Evolutionary conservation across 2,888 invertebrate genomes (phyloP).

Genomic region (Drosophila kambysellisi): DNA sequence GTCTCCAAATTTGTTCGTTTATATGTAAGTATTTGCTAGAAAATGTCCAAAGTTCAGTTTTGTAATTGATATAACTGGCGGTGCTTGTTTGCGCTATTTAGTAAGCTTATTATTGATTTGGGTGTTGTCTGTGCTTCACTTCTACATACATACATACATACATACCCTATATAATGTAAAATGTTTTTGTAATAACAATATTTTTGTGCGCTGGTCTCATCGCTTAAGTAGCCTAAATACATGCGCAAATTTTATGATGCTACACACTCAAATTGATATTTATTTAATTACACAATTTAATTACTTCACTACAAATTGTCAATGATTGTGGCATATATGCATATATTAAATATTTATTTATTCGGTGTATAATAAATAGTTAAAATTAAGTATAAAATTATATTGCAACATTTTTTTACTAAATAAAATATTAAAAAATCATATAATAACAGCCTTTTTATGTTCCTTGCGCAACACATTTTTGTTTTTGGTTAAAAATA

Average conservation of each 20-base stretch:
- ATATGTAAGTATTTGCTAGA: slow-evolving; percentile 38
- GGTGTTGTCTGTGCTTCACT: slow-evolving; percentile 27
- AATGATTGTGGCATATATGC: slow-evolving; percentile 55
- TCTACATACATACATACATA: slow-evolving; percentile 35
- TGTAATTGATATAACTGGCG: slow-evolving; percentile 75
- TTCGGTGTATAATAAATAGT: slow-evolving; percentile 66
- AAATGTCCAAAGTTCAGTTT: slow-evolving; percentile 38
- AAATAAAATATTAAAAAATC: slow-evolving; percentile 60
- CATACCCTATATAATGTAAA: slow-evolving; percentile 15
- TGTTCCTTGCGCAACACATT: slow-evolving; percentile 56
- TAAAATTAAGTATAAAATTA: slow-evolving; percentile 62
- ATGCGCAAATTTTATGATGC: slow-evolving; percentile 37
- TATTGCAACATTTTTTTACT: slow-evolving; percentile 62
- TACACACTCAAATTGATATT: slow-evolving; percentile 35
- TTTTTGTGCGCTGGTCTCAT: slow-evolving; percentile 52
- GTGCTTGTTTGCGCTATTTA: slow-evolving; percentile 59
- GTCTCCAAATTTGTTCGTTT: slow-evolving; percentile 30
- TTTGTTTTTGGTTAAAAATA: slow-evolving; percentile 56
- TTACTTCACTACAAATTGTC: slow-evolving; percentile 64
- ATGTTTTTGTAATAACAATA: slow-evolving; percentile 40
- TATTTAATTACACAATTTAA: slow-evolving; percentile 46
- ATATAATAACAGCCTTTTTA: slow-evolving; percentile 72
- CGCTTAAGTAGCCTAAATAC: slow-evolving; percentile 47
- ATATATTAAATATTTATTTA: slow-evolving; percentile 45
- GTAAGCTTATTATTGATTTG: slow-evolving; percentile 51